Base-by-base conservation (phyloP, 2,797 vertebrate species). In the Myiotriccus ornatus region DNA sequence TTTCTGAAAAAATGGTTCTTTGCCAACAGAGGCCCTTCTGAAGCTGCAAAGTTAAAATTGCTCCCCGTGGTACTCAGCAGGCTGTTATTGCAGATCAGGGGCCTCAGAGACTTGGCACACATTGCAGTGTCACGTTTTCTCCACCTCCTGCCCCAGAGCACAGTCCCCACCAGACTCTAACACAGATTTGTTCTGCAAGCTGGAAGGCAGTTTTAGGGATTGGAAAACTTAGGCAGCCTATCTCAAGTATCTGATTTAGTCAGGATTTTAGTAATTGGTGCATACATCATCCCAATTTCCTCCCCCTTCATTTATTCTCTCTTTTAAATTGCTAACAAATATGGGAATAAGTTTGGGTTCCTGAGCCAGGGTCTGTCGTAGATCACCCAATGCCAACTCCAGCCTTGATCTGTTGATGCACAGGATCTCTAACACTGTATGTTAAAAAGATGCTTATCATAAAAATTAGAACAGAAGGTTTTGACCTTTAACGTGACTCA, bases 391-490 rank as follows among this genome's bases (percentile, higher is more conserved):
- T 5, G 49, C 15, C 44, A 69, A 13, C 80, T 89, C 77, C 74
- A 39, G 41, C 83, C 60, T 86, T 0, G 6, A 49, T 18, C 83
- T 53, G 67, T 13, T 75, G 88, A 79, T 17, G 39, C 10, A 30
- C 39, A 67, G 65, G 56, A 37, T 89, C 67, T 63, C 70, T 49
- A 56, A 79, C 68, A 6, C 52, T 79, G 55, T 80, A 32, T 59
- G 44, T 32, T 91, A 84, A 86, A 78, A 79, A 94, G 93, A 84
- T 74, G 70, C 30, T 74, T 95, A 89, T 91, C 91, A 82, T 35
- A 65, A 67, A 28, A 84, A 87, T 52, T 73, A 62, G 92, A 95
- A 94, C 90, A 91, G 70, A 89, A 92, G 92, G 88, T 81, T 95
- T 59, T 95, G 94, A 90, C 92, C 90, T 74, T 91, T 87, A 23